Base-by-base conservation (phyloP, 2,797 vertebrate genomes). In the Manis javanica region DNA sequence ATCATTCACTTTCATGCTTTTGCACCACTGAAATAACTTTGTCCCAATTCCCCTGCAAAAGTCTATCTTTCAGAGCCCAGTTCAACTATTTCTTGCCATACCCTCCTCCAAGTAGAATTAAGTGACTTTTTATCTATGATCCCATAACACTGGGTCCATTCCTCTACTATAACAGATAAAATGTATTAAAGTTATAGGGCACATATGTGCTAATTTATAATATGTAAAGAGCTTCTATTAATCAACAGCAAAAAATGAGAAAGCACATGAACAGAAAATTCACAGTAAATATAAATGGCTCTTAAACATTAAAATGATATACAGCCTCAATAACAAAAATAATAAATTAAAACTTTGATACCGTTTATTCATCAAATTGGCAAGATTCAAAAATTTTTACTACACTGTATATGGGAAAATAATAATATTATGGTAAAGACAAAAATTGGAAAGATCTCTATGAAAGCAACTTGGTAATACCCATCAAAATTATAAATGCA, bases 241-340 rank as follows among this genome's bases (percentile, higher is more conserved):
- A 84, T 83, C 53, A 94, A 91, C 37, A 84, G 87, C 14, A 82
- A 96, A 93, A 81, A 85, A 77, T 31, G 8, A 26, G 16, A 84
- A 26, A 91, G 29, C 8, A 74, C 68, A 72, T 34, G 29, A 96
- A 55, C 12, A 95, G 63, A 95, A 96, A 96, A 75, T 64, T 88
- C 72, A 94, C 15, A 79, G 23, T 87, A 79, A 75, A 79, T n/a
- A 72, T 53, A 91, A 84, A 69, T 26, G 51, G 15, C 15, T 95
- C 49, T 88, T 82, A 93, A 91, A 91, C 10, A 79, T 13, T 24
- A 18, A 71, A 79, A 21, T 81, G 21, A 42, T 74, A 86, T 18
- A 71, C 37, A 90, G 87, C 16, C 29, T 96, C 26, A 79, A 29
- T 51, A 89, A 64, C 64, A 86, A 90, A n/a, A 68, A 81, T 74